Evolutionary conservation across 1,140 invertebrate species (phyloP).

Genomic region (Rhizoglyphus robini): DNA sequence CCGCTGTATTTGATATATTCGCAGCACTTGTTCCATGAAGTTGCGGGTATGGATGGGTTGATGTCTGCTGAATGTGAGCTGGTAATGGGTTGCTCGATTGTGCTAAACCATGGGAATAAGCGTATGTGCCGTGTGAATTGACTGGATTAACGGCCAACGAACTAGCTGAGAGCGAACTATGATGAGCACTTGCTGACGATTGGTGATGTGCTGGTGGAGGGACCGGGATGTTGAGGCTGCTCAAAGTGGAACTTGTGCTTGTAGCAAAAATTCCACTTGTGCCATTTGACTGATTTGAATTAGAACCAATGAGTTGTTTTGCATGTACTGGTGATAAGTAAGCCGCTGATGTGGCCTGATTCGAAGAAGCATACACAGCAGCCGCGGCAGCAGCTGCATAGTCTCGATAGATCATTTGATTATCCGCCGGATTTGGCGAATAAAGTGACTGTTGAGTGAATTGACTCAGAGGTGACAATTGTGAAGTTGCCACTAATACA

Average conservation of each 20-base stretch:
- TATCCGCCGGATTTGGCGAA: background rate
- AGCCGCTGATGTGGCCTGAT: constrained; percentile 26
- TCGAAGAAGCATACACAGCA: constrained; percentile 2
- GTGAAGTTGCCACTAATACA: constrained; percentile 8
- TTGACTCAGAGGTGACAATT: constrained; percentile 28
- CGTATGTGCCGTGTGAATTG: background rate
- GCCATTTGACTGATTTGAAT: constrained; percentile 22
- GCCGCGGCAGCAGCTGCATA: constrained; percentile 27
- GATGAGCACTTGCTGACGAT: background rate
- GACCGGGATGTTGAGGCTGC: constrained; percentile 21
- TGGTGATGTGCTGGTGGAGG: constrained; percentile 27
- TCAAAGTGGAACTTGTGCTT: constrained; percentile 20
- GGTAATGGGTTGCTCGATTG: constrained; percentile 21
- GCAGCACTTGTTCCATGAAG: background rate
- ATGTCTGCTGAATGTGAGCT: constrained; percentile 20
- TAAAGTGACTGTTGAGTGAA: constrained; percentile 13
- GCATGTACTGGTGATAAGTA: constrained; percentile 26
- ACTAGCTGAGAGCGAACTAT: constrained; percentile 18
- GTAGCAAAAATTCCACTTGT: background rate
- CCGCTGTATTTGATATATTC: background rate
- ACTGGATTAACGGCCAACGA: constrained; percentile 13
- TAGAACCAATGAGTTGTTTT: constrained; percentile 25
- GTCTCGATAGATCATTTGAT: constrained; percentile 24
- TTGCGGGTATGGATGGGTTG: background rate
- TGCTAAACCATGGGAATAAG: constrained; percentile 16